Base-by-base conservation (phyloP, 1,140 invertebrate species). In the Calosoma granatense region DNA sequence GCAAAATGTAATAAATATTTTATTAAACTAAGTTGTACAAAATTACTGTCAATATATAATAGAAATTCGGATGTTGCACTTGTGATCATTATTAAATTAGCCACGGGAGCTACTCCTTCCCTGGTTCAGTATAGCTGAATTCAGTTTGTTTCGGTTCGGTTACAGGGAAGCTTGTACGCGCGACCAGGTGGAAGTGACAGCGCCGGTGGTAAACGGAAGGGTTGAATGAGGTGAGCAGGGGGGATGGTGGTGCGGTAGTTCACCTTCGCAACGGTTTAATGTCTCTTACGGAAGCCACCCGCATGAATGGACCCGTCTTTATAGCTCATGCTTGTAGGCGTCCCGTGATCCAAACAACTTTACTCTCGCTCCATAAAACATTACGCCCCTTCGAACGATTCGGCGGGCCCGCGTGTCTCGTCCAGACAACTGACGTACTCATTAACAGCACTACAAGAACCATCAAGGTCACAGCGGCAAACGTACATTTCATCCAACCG, bases 331-430 rank as follows among this genome's bases (percentile, higher is more conserved):
- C 20, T 36, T 51, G 56, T 22, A 21, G 39, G 20, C 21, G 54
- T 39, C 22, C 47, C 23, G 20, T 53, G 41, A 47, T 57, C 47
- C 51, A 53, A 57, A 53, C 56, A 57, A 53, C 56, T 57, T 57
- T 57, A 57, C 51, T 57, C 47, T 26, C 51, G 56, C 47, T 57
- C 56, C 56, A 57, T 57, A 57, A 51, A 57, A 57, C 56, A 57
- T 57, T 57, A 57, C 47, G 14, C 47, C 20, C 47, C 9, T 17
- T 4, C 6, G 17, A 9, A 17, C 41, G 26, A 47, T 47, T 47
- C 41, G 17, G 4, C 41, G 41, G 3, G 6, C 6, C 26, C 26
- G 6, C 26, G n/a, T 36, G 6, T 36, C 26, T 4, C 15, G 41
- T 47, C 6, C 26, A 30, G 26, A 30, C 26, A 30, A 47, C 41